phyloP scores from a whole-genome alignment of 2,888 invertebrate species.

The Drosophila longiperda region DNA sequence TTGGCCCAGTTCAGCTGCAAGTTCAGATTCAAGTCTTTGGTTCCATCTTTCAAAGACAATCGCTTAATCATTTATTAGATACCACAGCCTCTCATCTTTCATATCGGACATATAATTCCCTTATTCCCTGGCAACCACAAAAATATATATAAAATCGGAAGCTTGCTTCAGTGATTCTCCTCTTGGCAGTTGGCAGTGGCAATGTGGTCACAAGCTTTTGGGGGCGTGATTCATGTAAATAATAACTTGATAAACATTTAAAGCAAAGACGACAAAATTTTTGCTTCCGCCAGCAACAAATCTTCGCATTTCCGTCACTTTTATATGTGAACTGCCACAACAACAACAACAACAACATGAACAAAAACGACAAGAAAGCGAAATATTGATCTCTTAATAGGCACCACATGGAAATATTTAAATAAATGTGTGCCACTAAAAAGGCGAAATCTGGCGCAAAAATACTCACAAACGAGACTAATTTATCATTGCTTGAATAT shows the following conservation, averaged over 20 bases:
- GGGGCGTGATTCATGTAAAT: constrained; percentile 53
- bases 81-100: constrained; percentile 19
- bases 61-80: too few species aligned
- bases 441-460: constrained; percentile 45
- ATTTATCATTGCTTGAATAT: constrained; percentile 68
- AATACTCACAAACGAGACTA: constrained; percentile 21
- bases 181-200: constrained; percentile 7
- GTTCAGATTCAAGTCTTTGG: background rate
- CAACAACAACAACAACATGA: constrained; percentile 22
- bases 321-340: constrained; percentile 63
- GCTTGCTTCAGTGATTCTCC: constrained; percentile 21
- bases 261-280: constrained; percentile 25
- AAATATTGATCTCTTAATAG: constrained; percentile 77
- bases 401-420: constrained; percentile 50
- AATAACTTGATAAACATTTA: constrained; percentile 58
- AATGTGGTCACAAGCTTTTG: constrained; percentile 17
- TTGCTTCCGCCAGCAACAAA: constrained; percentile 76
- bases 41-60: constrained; percentile 11
- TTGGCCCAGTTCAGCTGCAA: background rate
- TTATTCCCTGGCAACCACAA: constrained; percentile 23
- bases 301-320: constrained; percentile 75
- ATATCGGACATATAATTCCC: background rate
- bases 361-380: constrained; percentile 46
- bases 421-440: constrained; percentile 40
- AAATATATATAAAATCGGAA: constrained; percentile 16